phyloP scores from a whole-genome alignment of 1,140 invertebrate genomes.

The Saccostrea glomerata region DNA sequence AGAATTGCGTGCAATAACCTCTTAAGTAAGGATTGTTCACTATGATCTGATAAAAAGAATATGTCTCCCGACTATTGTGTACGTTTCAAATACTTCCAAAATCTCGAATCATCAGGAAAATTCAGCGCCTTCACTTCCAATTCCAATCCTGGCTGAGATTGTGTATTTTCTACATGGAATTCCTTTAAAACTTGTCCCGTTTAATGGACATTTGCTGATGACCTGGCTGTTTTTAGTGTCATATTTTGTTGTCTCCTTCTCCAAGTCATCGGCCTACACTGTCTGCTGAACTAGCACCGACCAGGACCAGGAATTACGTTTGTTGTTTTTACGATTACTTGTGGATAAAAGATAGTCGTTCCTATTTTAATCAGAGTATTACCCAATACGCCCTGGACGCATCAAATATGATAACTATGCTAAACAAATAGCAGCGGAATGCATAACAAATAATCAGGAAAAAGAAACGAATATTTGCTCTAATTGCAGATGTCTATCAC shows the following conservation, averaged over 20 bases:
- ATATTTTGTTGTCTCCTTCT: neutral
- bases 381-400: slow-evolving; percentile 21
- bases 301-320: neutral
- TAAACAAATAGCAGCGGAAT: slow-evolving; percentile 31
- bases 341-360: neutral
- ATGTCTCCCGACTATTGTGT: slow-evolving; percentile 24
- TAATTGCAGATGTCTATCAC: slow-evolving; percentile 59
- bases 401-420: slow-evolving; percentile 38
- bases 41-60: slow-evolving; percentile 34
- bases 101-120: slow-evolving; percentile 2
- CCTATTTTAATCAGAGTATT: slow-evolving; percentile 16
- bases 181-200: neutral
- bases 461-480: slow-evolving; percentile 16
- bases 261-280: neutral
- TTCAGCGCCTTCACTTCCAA: slow-evolving; percentile 25
- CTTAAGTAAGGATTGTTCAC: slow-evolving; percentile 21
- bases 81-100: slow-evolving; percentile 31
- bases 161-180: neutral
- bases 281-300: neutral
- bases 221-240: neutral
- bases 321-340: slow-evolving; percentile 2
- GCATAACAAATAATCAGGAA: slow-evolving; percentile 32
- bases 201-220: neutral
- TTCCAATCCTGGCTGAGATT: slow-evolving; percentile 22
- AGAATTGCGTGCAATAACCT: slow-evolving; percentile 26